Base-by-base conservation (phyloP, 2,113 vertebrate genomes). In the Ranitomeya variabilis region DNA sequence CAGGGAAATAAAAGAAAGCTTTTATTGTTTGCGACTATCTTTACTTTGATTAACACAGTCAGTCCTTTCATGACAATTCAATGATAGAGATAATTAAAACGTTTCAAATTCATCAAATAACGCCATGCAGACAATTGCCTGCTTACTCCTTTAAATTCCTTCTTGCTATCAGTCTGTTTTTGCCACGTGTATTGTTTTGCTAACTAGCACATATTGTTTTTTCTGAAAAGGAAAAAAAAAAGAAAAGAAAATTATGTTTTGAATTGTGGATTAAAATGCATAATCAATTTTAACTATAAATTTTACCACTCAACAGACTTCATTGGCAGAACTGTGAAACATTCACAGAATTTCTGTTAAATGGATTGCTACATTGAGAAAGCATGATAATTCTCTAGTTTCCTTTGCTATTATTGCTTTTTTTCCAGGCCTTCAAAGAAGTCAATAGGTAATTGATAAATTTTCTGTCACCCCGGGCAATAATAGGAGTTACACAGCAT, bases 391-490 rank as follows among this genome's bases (percentile, higher is more conserved):
- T 87, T 73, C 69, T 76, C 87, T 83, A 82, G 77, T 88, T 88
- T 83, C 80, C 80, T 74, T 89, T 91, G 83, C 71, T 90, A 71
- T 88, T 90, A 86, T 86, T 78, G 76, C 91, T 89, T 91, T 91
- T 74, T 89, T 54, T 51, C 13, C 73, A 83, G 82, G 80, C 60
- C 86, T 92, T 91, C 89, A 62, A 93, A 91, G 86, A 90, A 92
- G 90, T 94, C 94, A 94, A 93, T 95, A 93, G 93, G 91, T 91
- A 93, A 95, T 93, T 94, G 94, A 95, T 94, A 95, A 94, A 94
- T 93, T 93, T 92, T 93, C 91, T 93, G 92, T 94, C 91, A 89
- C 91, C 89, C n/a, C 89, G 86, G 73, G 90, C 92, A 95, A 94
- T 96, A 95, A 94, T 92, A 91, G 90, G 90, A 94, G 90, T 91